Evolutionary conservation across 2,797 vertebrate species (phyloP), one percentile per base, ranked within the genome.

Genomic region (Acanthis flammea): DNA sequence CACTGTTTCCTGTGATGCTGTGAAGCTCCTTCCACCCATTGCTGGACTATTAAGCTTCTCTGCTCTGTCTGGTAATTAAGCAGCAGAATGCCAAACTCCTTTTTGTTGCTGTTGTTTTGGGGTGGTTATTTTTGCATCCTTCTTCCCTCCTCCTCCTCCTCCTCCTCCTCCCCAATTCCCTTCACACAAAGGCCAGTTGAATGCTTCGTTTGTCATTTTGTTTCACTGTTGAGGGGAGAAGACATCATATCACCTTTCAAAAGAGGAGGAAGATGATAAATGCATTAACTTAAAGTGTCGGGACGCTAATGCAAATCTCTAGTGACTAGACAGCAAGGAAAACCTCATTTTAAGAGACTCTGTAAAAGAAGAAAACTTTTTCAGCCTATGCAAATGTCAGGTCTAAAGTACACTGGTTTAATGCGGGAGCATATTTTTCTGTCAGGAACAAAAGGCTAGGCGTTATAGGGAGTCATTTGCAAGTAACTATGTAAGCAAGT

Each of bases 1-100:
- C 76, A 93, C 78, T 84, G 93, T 90, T 97, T 97, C 94, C 95
- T 96, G 91, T 50, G 84, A 95, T 55, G 71, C 86, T 65, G 44
- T 88, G 85, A 81, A 96, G 75, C 51, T 71, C 63, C 90, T 89
- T 96, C 94, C 92, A 95, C 89, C 51, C 75, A 53, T 84, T 70
- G 73, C 68, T 75, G 55, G 79, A 62, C 92, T 90, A 73, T 90
- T 80, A 79, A 85, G 35, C 63, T 92, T 58, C 72, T 77, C 66
- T 74, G n/a, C 79, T 92, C 84, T 66, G 42, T 50, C 77, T 96
- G 93, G 88, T 92, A 90, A 96, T 88, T 88, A 90, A 94, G 35
- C 67, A 70, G 77, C 65, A 93, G 88, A 96, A 84, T 85, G 55
- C 19, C 12, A 6, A 86, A 80, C 55, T 80, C 39, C 25, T 83